Conservation (phyloP, 1,140 invertebrate species). For the Ylistrum balloti region DNA sequence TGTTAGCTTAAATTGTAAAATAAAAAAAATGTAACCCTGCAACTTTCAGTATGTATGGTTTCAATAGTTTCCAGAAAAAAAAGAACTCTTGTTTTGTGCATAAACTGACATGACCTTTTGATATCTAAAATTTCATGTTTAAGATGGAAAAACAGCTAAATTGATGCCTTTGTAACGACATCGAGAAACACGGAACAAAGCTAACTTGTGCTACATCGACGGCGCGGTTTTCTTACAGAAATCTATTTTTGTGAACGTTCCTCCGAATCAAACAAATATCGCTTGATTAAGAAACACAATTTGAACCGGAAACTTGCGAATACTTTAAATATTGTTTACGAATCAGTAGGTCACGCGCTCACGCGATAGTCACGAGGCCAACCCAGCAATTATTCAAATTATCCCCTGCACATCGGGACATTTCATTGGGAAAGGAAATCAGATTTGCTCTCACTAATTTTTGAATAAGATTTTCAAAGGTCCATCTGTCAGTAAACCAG, state of each 20-base stretch:
- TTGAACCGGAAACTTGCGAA: constrained; percentile 26
- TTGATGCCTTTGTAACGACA: no score
- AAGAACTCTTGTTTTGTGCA: no score
- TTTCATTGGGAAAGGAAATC: constrained; percentile 22
- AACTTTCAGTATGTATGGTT: no score
- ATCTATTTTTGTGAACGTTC: not conserved
- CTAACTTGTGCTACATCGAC: not conserved
- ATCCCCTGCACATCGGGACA: constrained; percentile 22
- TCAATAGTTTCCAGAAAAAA: no score
- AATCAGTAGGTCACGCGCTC: constrained; percentile 37
- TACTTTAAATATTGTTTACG: constrained; percentile 36
- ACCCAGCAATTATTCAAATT: constrained; percentile 39
- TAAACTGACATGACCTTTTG: no score
- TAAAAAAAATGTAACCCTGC: no score
- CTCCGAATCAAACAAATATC: constrained; percentile 14
- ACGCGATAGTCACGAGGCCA: not conserved
- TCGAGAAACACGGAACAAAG: no score
- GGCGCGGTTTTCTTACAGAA: not conserved
- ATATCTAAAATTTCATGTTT: no score
- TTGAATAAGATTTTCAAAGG: constrained; percentile 39
- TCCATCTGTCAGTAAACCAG: not conserved
- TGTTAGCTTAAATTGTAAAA: no score
- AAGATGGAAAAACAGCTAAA: no score
- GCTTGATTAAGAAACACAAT: constrained; percentile 26
- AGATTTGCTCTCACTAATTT: constrained; percentile 20